A percentile compares a stretch with the other conserved stretches of the same genome.
These are phyloP conservation scores for Hirundichthys speculiger DNA, from an alignment of 2,113 vertebrate species.

Conservation along the genomic window DNA sequence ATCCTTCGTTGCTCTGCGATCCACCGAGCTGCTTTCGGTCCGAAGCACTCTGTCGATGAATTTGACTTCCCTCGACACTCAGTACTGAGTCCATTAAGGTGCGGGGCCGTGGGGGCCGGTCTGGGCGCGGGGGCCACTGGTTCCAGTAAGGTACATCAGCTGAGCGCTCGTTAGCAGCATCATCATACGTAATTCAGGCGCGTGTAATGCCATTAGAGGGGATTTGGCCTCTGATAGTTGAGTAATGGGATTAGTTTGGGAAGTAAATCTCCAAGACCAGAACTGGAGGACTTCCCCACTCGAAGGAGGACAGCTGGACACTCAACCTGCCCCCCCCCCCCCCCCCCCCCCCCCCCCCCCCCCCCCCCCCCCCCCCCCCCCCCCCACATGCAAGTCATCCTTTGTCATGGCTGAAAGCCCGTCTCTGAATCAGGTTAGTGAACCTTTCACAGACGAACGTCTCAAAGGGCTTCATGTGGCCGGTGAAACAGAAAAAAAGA, in stretches of 20 bases:
- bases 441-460: too few relatives aligned
- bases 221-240: constrained; percentile 88
- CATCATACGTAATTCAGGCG: constrained; percentile 81
- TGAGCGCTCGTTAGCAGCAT: constrained; percentile 75
- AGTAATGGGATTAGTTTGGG: constrained; percentile 83
- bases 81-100: constrained; percentile 76
- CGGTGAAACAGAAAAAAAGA: too few relatives aligned
- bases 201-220: constrained; percentile 84
- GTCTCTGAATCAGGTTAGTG: too few relatives aligned
- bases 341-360: too few relatives aligned
- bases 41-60: constrained; percentile 76
- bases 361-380: too few relatives aligned
- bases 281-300: constrained; percentile 58
- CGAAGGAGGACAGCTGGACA: constrained; percentile 39
- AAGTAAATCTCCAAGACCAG: constrained; percentile 68
- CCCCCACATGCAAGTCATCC: too few relatives aligned
- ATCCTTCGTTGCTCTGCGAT: constrained; percentile 53
- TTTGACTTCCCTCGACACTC: constrained; percentile 75
- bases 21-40: constrained; percentile 75
- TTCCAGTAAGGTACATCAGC: constrained; percentile 76
- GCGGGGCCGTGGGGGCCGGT: constrained; percentile 58
- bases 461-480: too few relatives aligned
- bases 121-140: constrained; percentile 55
- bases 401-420: too few relatives aligned
- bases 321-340: constrained; percentile 3